Evolutionary conservation across 2,797 vertebrate genomes (phyloP), one percentile per base, ranked within the genome.

Genomic region (Meda fulgida): DNA sequence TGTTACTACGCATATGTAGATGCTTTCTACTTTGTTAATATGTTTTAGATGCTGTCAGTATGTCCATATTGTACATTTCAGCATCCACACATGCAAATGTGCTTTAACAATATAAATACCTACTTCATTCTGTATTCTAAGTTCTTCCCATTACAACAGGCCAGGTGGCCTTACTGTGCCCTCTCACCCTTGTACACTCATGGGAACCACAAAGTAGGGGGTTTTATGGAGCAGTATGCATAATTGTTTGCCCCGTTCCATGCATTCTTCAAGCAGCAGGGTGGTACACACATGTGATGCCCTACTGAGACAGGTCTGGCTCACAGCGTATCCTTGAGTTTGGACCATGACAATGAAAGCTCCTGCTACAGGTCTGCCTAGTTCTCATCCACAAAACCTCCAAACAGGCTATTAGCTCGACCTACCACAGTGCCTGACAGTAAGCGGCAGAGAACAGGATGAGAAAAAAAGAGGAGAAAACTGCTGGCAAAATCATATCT

Each of bases 201-300:
- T 71, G 55, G 80, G 77, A 87, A 86, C 84, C 77, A 87, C 80
- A 67, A 75, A 71, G 55, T 36, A 87, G 81, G 70, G 73, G 60
- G 71, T 87, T 88, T 78, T 89, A 89, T 79, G 58, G 83, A 60
- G 78, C 87, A 58, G 73, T 78, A 55, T 87, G 84, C 72, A 67
- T 89, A 88, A 89, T 89, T 85, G 75, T 89, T 89, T 85, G 83
- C 87, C 46, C 78, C 79, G 78, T 78, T 86, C 85, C 75, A 75
- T 87, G 80, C 67, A 85, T 78, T 88, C 72, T 88, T 71, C 40
- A 26, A 84, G 67, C 87, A 88, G 78, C 77, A 48, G 85, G 85
- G 81, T 88, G 87, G 87, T 70, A 84, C 84, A 34, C 66, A 85
- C 65, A 87, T 81, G 83, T 73, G 84, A 83, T 86, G 83, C 48